These are phyloP conservation scores for Bombus ignitus DNA, from an alignment of 1,140 invertebrate genomes.

Conservation along the genomic window DNA sequence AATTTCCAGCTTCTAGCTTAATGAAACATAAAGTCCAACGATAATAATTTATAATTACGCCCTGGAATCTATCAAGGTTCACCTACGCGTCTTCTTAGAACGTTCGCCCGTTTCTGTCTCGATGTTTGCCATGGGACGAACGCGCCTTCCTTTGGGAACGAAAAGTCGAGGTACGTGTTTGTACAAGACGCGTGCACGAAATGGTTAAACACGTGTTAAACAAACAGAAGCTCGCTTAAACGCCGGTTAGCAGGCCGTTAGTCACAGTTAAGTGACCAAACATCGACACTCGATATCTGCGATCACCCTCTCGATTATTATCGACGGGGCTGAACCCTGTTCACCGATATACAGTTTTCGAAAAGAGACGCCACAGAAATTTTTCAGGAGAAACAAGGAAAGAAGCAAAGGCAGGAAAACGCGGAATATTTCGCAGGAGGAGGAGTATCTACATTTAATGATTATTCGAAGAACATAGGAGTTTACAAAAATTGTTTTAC, in stretches of 20 bases:
- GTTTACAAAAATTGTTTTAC: too few species aligned
- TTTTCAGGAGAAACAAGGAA: neutral
- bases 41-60: neutral
- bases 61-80: neutral
- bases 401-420: too few species aligned
- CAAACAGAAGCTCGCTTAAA: constrained; percentile 61
- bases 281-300: constrained; percentile 59
- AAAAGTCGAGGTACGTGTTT: constrained; percentile 59
- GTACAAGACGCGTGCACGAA: constrained; percentile 59
- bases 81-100: neutral
- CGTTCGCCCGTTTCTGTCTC: neutral
- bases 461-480: too few species aligned
- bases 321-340: neutral
- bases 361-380: neutral
- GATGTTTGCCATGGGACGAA: neutral
- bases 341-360: neutral
- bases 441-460: too few species aligned
- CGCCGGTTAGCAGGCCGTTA: constrained; percentile 61
- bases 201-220: constrained; percentile 64
- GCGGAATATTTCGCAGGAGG: too few species aligned
- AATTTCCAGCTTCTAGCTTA: neutral
- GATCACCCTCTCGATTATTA: constrained; percentile 43
- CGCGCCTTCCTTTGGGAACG: constrained; percentile 48
- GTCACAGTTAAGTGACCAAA: constrained; percentile 63
- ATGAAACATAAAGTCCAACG: neutral